Percentiles rank a stretch among this genome's conserved stretches.
Evolutionary conservation across 1,140 invertebrate species (phyloP).

Genomic region (Apis florea): DNA sequence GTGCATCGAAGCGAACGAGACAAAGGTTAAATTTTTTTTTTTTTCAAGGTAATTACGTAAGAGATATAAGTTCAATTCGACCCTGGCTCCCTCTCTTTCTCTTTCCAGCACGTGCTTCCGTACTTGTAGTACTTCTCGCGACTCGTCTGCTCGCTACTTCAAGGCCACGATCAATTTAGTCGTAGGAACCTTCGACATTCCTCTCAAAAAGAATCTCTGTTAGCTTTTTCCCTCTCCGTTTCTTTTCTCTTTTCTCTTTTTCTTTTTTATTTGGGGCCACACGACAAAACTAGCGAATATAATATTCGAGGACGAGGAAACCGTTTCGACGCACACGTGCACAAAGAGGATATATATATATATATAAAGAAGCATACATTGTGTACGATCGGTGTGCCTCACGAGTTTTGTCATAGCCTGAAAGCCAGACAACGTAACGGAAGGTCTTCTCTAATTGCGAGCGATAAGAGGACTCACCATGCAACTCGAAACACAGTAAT

Average conservation of each 20-base stretch:
- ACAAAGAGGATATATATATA: not conserved
- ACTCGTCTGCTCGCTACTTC: conserved; percentile 35
- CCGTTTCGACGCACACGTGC: not conserved
- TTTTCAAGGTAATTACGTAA: conserved; percentile 50
- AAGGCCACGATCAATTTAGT: conserved; percentile 48
- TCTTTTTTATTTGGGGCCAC: not conserved
- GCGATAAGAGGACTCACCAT: conserved; percentile 8
- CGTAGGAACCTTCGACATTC: conserved; percentile 35
- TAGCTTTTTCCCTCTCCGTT: not conserved
- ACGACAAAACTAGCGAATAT: conserved; percentile 6
- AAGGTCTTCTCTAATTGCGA: not conserved
- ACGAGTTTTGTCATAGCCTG: not conserved
- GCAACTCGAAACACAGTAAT: not conserved
- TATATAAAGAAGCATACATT: not conserved
- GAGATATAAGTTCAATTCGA: conserved; percentile 51
- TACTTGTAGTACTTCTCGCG: conserved; percentile 54
- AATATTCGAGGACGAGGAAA: conserved; percentile 34
- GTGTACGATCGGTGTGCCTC: not conserved
- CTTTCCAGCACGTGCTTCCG: conserved; percentile 15
- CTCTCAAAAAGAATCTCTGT: conserved; percentile 44
- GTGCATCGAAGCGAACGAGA: not conserved
- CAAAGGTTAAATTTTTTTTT: conserved; percentile 32
- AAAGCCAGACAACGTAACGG: conserved; percentile 12
- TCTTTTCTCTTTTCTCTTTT: not conserved
- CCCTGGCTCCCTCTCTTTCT: conserved; percentile 32